A percentile compares a stretch with the other conserved stretches of the same genome.
These are phyloP conservation scores for Bufo bufo DNA, from an alignment of 2,113 vertebrate species.

Conservation along the genomic window DNA sequence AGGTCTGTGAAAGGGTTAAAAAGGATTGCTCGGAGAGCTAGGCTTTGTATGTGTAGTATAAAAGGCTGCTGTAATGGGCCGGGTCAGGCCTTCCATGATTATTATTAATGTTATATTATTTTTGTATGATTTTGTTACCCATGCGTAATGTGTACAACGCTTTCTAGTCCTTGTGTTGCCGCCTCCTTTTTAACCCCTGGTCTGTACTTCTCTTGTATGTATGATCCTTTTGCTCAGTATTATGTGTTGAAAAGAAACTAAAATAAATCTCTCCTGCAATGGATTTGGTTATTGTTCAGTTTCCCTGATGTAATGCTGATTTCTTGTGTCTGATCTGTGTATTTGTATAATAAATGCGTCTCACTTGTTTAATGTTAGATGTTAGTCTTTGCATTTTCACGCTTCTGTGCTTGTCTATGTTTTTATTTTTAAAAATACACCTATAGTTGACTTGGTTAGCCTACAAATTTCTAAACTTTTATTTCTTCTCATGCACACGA, in stretches of 20 bases:
- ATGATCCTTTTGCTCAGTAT: constrained; percentile 24
- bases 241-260: constrained; percentile 1
- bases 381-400: constrained; percentile 11
- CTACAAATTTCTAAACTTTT: too few relatives aligned
- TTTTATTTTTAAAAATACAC: too few relatives aligned
- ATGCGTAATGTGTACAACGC: constrained; percentile 23
- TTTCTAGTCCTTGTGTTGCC: constrained; percentile 15
- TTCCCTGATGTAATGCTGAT: constrained; percentile 23
- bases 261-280: not conserved
- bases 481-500: too few relatives aligned
- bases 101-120: not conserved
- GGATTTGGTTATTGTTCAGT: constrained; percentile 20
- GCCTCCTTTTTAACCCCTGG: not conserved
- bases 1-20: not conserved
- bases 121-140: constrained; percentile 42
- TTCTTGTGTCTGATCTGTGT: constrained; percentile 32
- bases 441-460: too few relatives aligned
- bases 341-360: constrained; percentile 48
- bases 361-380: constrained; percentile 27
- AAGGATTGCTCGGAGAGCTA: not conserved
- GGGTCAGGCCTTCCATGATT: not conserved
- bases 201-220: constrained; percentile 27
- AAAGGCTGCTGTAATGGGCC: not conserved
- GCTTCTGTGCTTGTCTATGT: not conserved
- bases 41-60: not conserved